Conservation (phyloP, 1,140 invertebrate genomes). For the Dinoponera quadriceps region DNA sequence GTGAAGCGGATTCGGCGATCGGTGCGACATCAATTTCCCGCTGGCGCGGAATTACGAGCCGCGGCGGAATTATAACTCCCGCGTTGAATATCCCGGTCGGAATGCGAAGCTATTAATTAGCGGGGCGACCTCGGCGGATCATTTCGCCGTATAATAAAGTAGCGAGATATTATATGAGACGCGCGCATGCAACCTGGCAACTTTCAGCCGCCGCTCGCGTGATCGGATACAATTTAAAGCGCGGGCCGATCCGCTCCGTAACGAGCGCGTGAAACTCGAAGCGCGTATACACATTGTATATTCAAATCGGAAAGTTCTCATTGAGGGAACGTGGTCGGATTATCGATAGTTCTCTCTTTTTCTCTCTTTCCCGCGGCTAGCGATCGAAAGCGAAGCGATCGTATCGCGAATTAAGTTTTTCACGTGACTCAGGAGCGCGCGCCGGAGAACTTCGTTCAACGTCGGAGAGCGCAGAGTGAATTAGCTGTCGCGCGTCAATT, state of each 20-base stretch:
- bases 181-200: conserved; percentile 6
- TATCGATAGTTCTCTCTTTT: too few relatives aligned
- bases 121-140: background rate
- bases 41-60: conserved; percentile 31
- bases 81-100: background rate
- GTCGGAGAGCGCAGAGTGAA: too few relatives aligned
- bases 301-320: background rate
- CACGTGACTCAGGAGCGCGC: too few relatives aligned
- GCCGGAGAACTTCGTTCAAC: too few relatives aligned
- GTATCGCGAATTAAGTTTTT: too few relatives aligned
- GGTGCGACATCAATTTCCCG: conserved; percentile 48
- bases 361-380: too few relatives aligned
- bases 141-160: conserved; percentile 25
- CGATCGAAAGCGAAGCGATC: too few relatives aligned
- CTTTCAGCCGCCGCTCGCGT: background rate
- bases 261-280: background rate
- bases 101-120: conserved; percentile 35
- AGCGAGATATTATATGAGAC: conserved; percentile 31
- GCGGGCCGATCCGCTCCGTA: background rate
- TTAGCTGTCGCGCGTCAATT: too few relatives aligned
- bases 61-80: conserved; percentile 28
- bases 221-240: background rate
- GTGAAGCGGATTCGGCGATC: too few relatives aligned
- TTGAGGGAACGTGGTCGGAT: background rate
- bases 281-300: too few relatives aligned